These are phyloP conservation scores for Conus canariensis DNA, from an alignment of 2,888 invertebrate genomes.

Conservation along the genomic window DNA sequence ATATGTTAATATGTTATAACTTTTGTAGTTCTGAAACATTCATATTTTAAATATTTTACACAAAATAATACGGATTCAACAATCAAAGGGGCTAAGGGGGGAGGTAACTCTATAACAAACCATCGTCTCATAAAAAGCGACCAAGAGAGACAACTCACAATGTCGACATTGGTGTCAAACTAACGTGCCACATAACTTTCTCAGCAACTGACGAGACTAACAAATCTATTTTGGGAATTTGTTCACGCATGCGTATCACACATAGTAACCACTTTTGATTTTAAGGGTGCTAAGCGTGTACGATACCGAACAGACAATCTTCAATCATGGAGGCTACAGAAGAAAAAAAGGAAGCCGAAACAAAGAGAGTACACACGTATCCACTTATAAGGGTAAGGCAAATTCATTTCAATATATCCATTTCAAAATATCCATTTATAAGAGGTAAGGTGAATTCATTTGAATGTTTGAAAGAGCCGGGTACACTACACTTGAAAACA, in stretches of 20 bases:
- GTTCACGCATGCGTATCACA: conserved; percentile 33
- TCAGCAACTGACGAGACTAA: background rate
- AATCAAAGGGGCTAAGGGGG: too few relatives aligned
- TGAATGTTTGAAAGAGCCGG: too few relatives aligned
- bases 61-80: too few relatives aligned
- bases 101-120: too few relatives aligned
- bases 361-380: conserved; percentile 83
- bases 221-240: background rate
- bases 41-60: too few relatives aligned
- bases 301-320: background rate
- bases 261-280: conserved; percentile 45
- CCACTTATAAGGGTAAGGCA: conserved; percentile 87
- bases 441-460: too few relatives aligned
- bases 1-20: too few relatives aligned
- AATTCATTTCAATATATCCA: background rate
- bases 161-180: background rate
- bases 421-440: too few relatives aligned
- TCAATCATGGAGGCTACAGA: conserved; percentile 64
- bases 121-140: too few relatives aligned
- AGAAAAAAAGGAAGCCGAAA: conserved; percentile 74
- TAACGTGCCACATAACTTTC: background rate
- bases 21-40: too few relatives aligned
- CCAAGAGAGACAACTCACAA: too few relatives aligned
- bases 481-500: too few relatives aligned
- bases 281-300: background rate